Evolutionary conservation across 2,113 vertebrate genomes (phyloP), one percentile per base, ranked within the genome.

Genomic region (Morone chrysops): DNA sequence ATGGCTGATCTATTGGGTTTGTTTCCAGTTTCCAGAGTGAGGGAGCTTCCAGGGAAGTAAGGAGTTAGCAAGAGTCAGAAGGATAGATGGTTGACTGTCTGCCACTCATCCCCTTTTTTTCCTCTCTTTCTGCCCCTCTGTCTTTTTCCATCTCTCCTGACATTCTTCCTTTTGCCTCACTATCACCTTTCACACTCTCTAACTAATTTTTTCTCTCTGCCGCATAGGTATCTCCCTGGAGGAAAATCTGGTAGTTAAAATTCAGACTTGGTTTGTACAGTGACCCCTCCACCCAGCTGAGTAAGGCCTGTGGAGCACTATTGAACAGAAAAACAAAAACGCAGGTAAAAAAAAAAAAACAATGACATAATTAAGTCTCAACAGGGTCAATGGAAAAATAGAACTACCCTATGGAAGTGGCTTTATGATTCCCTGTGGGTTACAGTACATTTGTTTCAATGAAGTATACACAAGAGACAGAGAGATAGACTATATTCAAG

Each of bases 401-500:
- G 43, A 68, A 17, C 8, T 12, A 48, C 48, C 51, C 18, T 67
- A 43, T 74, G 57, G 14, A 57, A 47, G 73, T 36, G 67, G 75
- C 70, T 57, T 83, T 11, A 62, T 43, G 71, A 81, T 67, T 81
- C 77, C 78, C 84, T n/a, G 71, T 66, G 61, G 79, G 78, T 20
- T 25, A 7, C 22, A 5, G 56, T 25, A 51, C 75, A 61, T 77
- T 79, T 57, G 48, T 87, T 86, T 81, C 69, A 70, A 17, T 70
- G 50, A 74, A 57, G 50, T 60, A 13, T 66, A 68, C 63, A 74
- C 75, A 70, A 41, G 65, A 84, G 67, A 48, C 51, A 63, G 25
- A 38, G 61, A 80, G 70, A 85, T 63, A 72, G 81, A 83, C 80
- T 62, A 65, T 47, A 60, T 76, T 83, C 77, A 85, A 76, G 50